These are phyloP conservation scores for Lasius fuliginosus DNA, from an alignment of 2,888 invertebrate species.

Conservation along the genomic window DNA sequence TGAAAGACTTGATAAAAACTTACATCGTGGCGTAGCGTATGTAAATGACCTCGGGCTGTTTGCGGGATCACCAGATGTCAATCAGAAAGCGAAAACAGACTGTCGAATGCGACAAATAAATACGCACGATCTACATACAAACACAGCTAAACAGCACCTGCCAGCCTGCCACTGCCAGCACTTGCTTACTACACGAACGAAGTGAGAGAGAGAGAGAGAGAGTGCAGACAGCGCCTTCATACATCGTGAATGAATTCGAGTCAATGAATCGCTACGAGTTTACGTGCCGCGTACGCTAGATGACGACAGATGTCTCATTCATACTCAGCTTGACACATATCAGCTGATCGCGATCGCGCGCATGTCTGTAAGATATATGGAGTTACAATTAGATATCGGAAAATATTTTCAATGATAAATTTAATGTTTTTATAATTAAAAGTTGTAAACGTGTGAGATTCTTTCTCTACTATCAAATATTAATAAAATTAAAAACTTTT, in stretches of 20 bases:
- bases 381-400: not conserved
- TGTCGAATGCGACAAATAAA: not conserved
- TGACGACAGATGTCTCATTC: constrained; percentile 6
- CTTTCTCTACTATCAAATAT: not conserved
- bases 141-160: not conserved
- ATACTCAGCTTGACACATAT: not conserved
- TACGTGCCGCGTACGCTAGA: constrained; percentile 12
- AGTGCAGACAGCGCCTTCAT: not conserved
- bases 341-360: not conserved
- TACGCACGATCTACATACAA: not conserved
- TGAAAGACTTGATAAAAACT: not conserved
- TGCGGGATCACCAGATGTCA: not conserved
- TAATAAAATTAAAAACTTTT: not conserved
- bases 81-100: not conserved
- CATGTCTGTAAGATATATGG: too few relatives aligned
- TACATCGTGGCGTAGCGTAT: not conserved
- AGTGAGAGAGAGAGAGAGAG: not conserved
- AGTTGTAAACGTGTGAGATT: not conserved
- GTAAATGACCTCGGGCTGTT: not conserved
- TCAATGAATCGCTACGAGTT: not conserved
- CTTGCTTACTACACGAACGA: not conserved
- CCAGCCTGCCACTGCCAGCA: not conserved
- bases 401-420: not conserved
- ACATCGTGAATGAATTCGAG: not conserved
- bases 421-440: not conserved